A percentile compares a stretch with the other conserved stretches of the same genome.
phyloP scores from a whole-genome alignment of 2,113 vertebrate genomes.

The Myxocyprinus asiaticus region DNA sequence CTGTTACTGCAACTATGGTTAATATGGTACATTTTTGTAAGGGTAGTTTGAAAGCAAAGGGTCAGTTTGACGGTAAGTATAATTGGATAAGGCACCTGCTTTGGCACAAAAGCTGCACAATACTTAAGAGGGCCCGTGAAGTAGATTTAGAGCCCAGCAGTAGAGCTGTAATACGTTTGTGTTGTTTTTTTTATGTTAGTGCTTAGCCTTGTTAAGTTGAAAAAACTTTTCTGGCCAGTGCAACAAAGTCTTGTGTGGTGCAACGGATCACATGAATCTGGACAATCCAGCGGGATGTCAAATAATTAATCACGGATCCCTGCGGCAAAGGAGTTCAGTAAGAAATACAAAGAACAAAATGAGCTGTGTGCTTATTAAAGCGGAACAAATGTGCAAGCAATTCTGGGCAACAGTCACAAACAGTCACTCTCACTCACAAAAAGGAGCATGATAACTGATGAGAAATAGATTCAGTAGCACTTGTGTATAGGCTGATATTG shows the following conservation, averaged over 20 bases:
- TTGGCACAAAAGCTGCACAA: conserved; percentile 1
- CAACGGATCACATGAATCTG: conserved; percentile 5
- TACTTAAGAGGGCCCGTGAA: conserved; percentile 14
- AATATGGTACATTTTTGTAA: not conserved
- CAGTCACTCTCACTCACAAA: too few relatives aligned
- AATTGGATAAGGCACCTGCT: conserved; percentile 28
- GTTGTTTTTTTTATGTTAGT: not conserved
- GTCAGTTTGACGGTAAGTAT: not conserved
- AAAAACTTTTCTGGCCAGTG: conserved; percentile 13
- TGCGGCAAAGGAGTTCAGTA: conserved; percentile 14
- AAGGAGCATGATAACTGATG: not conserved
- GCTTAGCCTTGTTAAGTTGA: conserved; percentile 31
- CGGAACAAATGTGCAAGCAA: conserved; percentile 17
- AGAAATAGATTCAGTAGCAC: too few relatives aligned
- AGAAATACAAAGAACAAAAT: conserved; percentile 32
- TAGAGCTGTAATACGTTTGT: conserved; percentile 4
- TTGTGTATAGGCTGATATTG: too few relatives aligned
- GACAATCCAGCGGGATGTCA: conserved; percentile 8
- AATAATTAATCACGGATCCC: conserved; percentile 27
- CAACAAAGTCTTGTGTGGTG: conserved; percentile 22
- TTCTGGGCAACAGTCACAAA: conserved; percentile 20
- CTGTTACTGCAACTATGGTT: too few relatives aligned
- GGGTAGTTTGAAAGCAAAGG: not conserved
- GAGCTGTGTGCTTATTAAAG: conserved; percentile 32
- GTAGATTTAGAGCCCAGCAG: conserved; percentile 19